Base-by-base conservation (phyloP, 2,888 invertebrate species). In the Tachina fera region DNA sequence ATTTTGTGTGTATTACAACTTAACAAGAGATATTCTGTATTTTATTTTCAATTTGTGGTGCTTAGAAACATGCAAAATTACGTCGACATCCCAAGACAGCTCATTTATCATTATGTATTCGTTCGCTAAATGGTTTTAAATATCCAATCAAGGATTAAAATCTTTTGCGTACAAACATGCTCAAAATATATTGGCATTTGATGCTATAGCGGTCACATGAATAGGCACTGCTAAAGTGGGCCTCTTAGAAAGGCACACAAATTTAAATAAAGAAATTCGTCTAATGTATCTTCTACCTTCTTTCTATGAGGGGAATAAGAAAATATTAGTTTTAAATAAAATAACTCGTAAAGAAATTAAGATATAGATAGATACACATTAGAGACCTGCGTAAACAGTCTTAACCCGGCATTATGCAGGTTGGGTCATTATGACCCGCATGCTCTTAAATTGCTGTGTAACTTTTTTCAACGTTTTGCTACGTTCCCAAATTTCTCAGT, bases 61-160 rank as follows among this genome's bases (percentile, higher is more conserved):
- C 31, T 14, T 49, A 8, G 49, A 31, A 31, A 31, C 31, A 31
- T 31, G 6, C 5, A 31, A 31, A 31, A 31, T 41, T 16, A 11
- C 1, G 14, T 8, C 13, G 13, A 19, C 11, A 47, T 47, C 43
- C 16, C 58, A 71, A 77, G 49, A 45, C 70, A 51, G 51, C 51
- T 45, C 63, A 67, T 84, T 80, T 80, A 84, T 80, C 76, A 84
- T 67, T 47, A 22, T 68, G 39, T 45, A 22, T 70, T 68, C 22
- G 47, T 74, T 68, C 16, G 39, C 68, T 74, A 68, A 84, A 84
- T 68, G 67, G 45, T 68, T 76, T 81, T 72, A 81, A 84, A 84
- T 81, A 77, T 60, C 81, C 72, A 84, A 76, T 80, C 80, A 61
- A 68, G 76, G 60, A 80, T 72, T 67, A 76, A 61, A 72, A 84